Evolutionary conservation across 2,888 invertebrate genomes (phyloP).

Genomic region (Spicauda simplicius): DNA sequence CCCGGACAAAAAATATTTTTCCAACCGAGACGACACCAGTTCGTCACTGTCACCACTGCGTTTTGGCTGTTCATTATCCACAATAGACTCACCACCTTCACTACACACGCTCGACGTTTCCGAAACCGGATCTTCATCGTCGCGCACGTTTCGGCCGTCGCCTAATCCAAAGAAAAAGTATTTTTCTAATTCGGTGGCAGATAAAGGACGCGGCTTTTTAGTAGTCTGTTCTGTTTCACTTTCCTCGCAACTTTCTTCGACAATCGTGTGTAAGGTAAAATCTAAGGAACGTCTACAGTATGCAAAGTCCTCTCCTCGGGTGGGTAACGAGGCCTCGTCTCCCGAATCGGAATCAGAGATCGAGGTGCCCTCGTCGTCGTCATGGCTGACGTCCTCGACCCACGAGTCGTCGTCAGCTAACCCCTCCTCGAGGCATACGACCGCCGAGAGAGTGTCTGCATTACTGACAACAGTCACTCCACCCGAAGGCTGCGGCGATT

Average conservation of each 20-base stretch:
- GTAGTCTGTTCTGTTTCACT: constrained; percentile 91
- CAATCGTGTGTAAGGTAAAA: constrained; percentile 96
- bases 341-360: constrained; percentile 88
- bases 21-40: constrained; percentile 92
- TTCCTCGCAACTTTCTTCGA: constrained; percentile 97
- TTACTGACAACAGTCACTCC: constrained; percentile 89
- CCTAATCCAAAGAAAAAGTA: constrained; percentile 95
- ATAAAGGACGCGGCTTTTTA: constrained; percentile 87
- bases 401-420: constrained; percentile 96
- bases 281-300: constrained; percentile 93
- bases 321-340: constrained; percentile 88
- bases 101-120: constrained; percentile 95
- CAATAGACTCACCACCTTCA: constrained; percentile 91
- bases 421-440: constrained; percentile 92
- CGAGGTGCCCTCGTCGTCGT: constrained; percentile 89
- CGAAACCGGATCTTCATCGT: constrained; percentile 88
- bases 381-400: constrained; percentile 94
- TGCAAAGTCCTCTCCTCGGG: constrained; percentile 92
- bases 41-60: constrained; percentile 87
- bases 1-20: constrained; percentile 95
- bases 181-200: constrained; percentile 94
- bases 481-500: constrained; percentile 77
- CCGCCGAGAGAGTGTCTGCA: constrained; percentile 88
- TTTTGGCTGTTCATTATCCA: constrained; percentile 85
- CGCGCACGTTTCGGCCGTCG: constrained; percentile 86